Evolutionary conservation across 2,113 vertebrate species (phyloP), one percentile per base, ranked within the genome.

Genomic region (Coryphaenoides rupestris): DNA sequence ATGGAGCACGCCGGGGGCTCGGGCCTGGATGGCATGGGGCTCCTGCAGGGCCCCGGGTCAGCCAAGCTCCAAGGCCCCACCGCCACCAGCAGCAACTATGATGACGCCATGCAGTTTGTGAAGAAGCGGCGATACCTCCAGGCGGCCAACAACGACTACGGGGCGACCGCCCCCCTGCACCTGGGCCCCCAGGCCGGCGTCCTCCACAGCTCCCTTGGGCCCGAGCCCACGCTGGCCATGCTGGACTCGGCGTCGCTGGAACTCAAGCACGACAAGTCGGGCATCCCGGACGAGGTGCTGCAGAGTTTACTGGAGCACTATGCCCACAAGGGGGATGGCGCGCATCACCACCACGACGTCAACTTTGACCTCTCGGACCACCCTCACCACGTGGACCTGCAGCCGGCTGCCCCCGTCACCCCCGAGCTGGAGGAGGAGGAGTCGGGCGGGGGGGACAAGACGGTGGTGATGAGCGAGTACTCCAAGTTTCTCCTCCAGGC

Each of bases 41-140:
- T 98, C 50, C 94, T 98, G 72, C 97, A 96, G 69, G 91, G 87
- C 74, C 74, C 94, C 16, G 87, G 88, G 59, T 85, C 86, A 63
- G 89, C 90, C 78, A 98, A 98, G 76, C n/a, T n/a, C n/a, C 92
- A 92, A 69, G 93, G 92, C 69, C 91, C 92, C 1, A 86, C 24
- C 1, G 87, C 92, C 74, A 93, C 92, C 81, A 93, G 89, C 91
- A 98, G 94, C 90, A 98, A 94, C 90, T 99, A 98, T 0, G 96
- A 98, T 12, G 97, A 99, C 78, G 97, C 97, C 90, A 98, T 99
- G 96, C 97, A 99, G 89, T 99, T 99, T 87, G 92, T 98, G 76
- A 99, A 99, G 93, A 99, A 99, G 84, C 93, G 96, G 81, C 93
- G 97, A 78, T 99, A 99, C 82, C 86, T 99, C 80, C 95, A 98